phyloP scores from a whole-genome alignment of 2,888 invertebrate species.

The Cryptus viduatorius region DNA sequence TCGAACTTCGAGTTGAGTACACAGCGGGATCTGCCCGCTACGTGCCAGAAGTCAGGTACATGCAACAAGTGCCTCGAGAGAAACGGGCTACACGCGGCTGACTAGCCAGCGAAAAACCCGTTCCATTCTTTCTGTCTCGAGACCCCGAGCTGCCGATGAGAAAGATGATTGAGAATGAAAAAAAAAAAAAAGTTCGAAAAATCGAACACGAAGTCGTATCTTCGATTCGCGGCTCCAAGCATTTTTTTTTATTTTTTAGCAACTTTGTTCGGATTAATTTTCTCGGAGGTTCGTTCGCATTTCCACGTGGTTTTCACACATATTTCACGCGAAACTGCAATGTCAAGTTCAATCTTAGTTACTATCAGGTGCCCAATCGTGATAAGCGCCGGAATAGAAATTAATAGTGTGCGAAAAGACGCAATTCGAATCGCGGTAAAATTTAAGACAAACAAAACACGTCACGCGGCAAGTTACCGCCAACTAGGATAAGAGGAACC shows the following conservation, averaged over 20 bases:
- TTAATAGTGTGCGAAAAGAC: background rate
- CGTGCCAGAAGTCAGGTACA: conserved; percentile 45
- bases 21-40: background rate
- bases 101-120: conserved; percentile 16
- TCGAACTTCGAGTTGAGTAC: background rate
- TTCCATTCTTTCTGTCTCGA: conserved; percentile 10
- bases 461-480: background rate
- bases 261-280: background rate
- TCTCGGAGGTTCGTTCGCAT: background rate
- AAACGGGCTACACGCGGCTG: background rate
- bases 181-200: background rate
- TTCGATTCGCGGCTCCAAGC: background rate
- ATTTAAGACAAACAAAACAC: conserved; percentile 24
- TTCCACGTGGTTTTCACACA: conserved; percentile 3
- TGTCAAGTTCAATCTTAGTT: conserved; percentile 1
- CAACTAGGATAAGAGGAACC: conserved; percentile 23
- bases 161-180: background rate
- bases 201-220: background rate
- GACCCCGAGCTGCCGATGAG: background rate
- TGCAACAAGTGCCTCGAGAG: conserved; percentile 12
- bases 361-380: background rate
- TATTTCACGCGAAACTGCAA: conserved; percentile 6
- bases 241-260: no score
- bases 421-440: conserved; percentile 3
- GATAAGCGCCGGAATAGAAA: conserved; percentile 16